Conservation (phyloP, 1,140 invertebrate species). For the Sminthurinus signatus region DNA sequence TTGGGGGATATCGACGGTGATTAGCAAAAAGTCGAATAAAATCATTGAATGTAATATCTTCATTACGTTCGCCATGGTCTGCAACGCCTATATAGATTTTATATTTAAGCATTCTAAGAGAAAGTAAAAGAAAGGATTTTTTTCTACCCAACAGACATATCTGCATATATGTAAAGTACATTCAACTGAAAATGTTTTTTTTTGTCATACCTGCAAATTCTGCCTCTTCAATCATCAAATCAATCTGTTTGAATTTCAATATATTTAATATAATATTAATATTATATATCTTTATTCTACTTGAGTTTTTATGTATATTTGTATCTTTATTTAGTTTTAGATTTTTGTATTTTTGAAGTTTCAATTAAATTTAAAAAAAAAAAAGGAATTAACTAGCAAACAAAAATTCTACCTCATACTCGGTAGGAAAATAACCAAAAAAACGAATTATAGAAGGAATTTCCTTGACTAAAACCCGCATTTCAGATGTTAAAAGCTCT, state of each 20-base stretch:
- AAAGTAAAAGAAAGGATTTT: too few species aligned
- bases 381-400: too few species aligned
- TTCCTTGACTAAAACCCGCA: constrained; percentile 56
- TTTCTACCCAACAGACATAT: too few species aligned
- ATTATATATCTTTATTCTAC: too few species aligned
- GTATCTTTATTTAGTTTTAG: not conserved
- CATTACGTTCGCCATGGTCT: constrained; percentile 48
- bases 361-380: too few species aligned
- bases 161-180: not conserved
- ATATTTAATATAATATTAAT: not conserved
- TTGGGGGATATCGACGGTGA: constrained; percentile 46
- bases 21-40: constrained; percentile 67
- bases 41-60: constrained; percentile 59
- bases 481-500: constrained; percentile 51
- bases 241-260: constrained; percentile 51
- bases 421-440: constrained; percentile 64
- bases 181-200: not conserved
- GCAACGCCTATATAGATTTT: too few species aligned
- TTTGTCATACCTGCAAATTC: constrained; percentile 53
- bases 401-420: constrained; percentile 59
- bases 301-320: not conserved
- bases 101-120: too few species aligned
- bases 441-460: constrained; percentile 64
- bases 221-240: constrained; percentile 60
- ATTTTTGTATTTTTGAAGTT: too few species aligned